Percentiles rank a stretch among this genome's conserved stretches.
These are phyloP conservation scores for Bostrychus sinensis DNA, from an alignment of 2,113 vertebrate species.

Conservation along the genomic window DNA sequence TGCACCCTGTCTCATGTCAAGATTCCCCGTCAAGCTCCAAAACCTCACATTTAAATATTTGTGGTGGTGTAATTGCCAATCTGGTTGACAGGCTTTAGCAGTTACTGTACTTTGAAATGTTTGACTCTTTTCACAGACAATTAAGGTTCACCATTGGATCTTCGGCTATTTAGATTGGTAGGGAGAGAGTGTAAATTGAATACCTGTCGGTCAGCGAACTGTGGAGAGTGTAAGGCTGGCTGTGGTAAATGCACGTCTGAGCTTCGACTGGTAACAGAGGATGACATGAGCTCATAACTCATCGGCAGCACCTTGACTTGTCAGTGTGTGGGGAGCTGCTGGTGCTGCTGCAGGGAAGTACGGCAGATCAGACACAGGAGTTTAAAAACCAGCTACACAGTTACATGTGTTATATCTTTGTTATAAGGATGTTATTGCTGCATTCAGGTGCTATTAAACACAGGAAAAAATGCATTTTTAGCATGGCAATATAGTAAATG, in stretches of 20 bases:
- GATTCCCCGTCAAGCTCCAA: slow-evolving; percentile 51
- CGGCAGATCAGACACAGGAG: slow-evolving; percentile 31
- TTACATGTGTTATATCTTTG: neutral
- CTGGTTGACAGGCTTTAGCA: slow-evolving; percentile 65
- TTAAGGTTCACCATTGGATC: slow-evolving; percentile 68
- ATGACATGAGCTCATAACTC: slow-evolving; percentile 56
- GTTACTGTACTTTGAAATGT: slow-evolving; percentile 72
- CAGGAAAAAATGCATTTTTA: neutral
- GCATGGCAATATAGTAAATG: no score
- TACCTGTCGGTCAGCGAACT: slow-evolving; percentile 44
- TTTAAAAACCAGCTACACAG: neutral
- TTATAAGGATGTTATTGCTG: neutral
- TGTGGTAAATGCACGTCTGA: slow-evolving; percentile 45
- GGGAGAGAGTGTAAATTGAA: slow-evolving; percentile 48
- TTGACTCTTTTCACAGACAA: slow-evolving; percentile 80
- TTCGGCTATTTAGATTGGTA: slow-evolving; percentile 54
- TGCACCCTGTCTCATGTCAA: slow-evolving; percentile 30
- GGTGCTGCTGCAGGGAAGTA: slow-evolving; percentile 27
- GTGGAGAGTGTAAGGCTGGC: slow-evolving; percentile 35
- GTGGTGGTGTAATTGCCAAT: slow-evolving; percentile 67
- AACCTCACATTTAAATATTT: slow-evolving; percentile 78
- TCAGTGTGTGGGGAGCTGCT: slow-evolving; percentile 47
- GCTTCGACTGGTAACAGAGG: slow-evolving; percentile 41
- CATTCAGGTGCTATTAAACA: neutral
- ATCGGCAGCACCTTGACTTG: slow-evolving; percentile 50